These are phyloP conservation scores for Channa maculata DNA, from an alignment of 2,113 vertebrate species.

Conservation along the genomic window DNA sequence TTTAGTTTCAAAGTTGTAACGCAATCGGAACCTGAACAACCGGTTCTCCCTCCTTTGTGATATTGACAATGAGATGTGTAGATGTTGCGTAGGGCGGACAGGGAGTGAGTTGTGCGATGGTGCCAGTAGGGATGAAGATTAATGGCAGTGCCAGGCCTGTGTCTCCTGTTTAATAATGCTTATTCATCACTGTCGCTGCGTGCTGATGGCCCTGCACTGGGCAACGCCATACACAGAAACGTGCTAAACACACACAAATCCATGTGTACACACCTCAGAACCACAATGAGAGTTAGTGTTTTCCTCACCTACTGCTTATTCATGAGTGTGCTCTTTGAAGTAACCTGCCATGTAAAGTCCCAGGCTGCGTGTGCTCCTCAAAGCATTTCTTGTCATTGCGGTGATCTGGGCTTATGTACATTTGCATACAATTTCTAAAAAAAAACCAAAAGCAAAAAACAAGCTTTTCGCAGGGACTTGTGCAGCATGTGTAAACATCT, in stretches of 20 bases:
- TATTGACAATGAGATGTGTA: slow-evolving; percentile 34
- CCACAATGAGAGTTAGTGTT: slow-evolving; percentile 12
- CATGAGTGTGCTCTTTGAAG: slow-evolving; percentile 1
- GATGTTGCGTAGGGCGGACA: slow-evolving; percentile 31
- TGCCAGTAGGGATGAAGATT: slow-evolving; percentile 72
- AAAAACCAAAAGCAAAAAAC: slow-evolving; percentile 6
- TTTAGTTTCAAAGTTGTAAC: slow-evolving; percentile 15
- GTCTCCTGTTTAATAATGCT: slow-evolving; percentile 76
- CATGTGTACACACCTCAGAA: slow-evolving; percentile 22
- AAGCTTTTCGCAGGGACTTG: slow-evolving; percentile 36
- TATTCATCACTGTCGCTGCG: slow-evolving; percentile 73
- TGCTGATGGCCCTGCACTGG: not conserved
- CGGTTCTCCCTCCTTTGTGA: slow-evolving; percentile 39
- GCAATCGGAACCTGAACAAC: slow-evolving; percentile 8
- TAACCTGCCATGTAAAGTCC: slow-evolving; percentile 10
- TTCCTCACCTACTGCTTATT: slow-evolving; percentile 16
- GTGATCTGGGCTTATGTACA: slow-evolving; percentile 46
- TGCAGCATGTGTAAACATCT: slow-evolving; percentile 60
- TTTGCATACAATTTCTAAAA: slow-evolving; percentile 48
- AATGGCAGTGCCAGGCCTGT: slow-evolving; percentile 60
- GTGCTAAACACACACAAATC: slow-evolving; percentile 18
- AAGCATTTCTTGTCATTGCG: slow-evolving; percentile 14
- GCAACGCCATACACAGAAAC: slow-evolving; percentile 28
- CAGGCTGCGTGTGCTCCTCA: not conserved
- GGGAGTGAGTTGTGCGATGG: slow-evolving; percentile 59